A percentile compares a stretch with the other conserved stretches of the same genome.
These are phyloP conservation scores for Fulica atra DNA, from an alignment of 2,113 vertebrate species.

Conservation along the genomic window DNA sequence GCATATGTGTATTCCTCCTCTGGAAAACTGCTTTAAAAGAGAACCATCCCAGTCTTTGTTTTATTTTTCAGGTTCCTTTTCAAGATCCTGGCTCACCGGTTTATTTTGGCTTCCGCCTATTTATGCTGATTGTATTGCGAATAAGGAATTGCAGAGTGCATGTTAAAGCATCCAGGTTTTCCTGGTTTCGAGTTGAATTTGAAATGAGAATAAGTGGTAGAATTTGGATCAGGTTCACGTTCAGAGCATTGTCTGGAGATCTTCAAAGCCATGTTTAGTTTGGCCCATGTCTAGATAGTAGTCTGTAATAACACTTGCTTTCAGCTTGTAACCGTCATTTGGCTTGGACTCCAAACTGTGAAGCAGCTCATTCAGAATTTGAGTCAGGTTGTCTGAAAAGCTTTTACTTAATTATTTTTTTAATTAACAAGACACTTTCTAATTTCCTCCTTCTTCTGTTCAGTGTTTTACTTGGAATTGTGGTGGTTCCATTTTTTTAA, in stretches of 20 bases:
- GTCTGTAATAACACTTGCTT: conserved; percentile 49
- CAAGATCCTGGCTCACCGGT: neutral
- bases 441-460: conserved; percentile 23
- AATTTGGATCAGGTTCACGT: conserved; percentile 5
- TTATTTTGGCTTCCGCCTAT: conserved; percentile 28
- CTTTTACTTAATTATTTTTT: conserved; percentile 61
- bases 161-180: conserved; percentile 26
- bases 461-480: conserved; percentile 28
- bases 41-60: neutral
- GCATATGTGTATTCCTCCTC: neutral
- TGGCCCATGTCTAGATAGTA: conserved; percentile 45
- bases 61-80: neutral
- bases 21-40: neutral
- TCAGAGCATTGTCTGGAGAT: conserved; percentile 28
- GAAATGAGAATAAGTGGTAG: conserved; percentile 24
- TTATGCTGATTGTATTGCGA: neutral
- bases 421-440: conserved; percentile 53
- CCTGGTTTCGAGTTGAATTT: conserved; percentile 13
- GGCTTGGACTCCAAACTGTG: neutral
- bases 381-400: conserved; percentile 47
- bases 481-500: neutral
- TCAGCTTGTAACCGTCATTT: conserved; percentile 16
- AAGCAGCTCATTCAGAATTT: conserved; percentile 47
- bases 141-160: neutral
- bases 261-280: conserved; percentile 62